Evolutionary conservation across 2,888 invertebrate genomes (phyloP).

Genomic region (Nymphalis urticae): DNA sequence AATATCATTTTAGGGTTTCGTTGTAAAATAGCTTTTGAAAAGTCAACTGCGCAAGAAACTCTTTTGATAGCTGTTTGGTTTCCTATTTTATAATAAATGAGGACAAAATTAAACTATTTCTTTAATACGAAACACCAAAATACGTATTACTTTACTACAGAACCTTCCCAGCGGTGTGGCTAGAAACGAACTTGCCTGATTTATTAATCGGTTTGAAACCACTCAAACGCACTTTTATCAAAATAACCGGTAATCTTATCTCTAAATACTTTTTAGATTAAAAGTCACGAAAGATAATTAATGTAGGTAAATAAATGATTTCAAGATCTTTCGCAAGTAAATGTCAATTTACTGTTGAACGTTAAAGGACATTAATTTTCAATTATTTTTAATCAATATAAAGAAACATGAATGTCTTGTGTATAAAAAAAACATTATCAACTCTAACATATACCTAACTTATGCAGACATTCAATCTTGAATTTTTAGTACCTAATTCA

Average conservation of each 20-base stretch:
- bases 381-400: not conserved
- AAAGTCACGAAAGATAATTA: not conserved
- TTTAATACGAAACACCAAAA: too few species aligned
- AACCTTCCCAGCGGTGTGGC: not conserved
- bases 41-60: too few species aligned
- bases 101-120: too few species aligned
- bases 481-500: too few species aligned
- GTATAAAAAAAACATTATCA: not conserved
- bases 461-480: too few species aligned
- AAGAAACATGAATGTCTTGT: not conserved
- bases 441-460: too few species aligned
- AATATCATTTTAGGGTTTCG: not conserved
- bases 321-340: not conserved
- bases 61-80: too few species aligned
- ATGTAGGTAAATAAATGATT: slow-evolving; percentile 4
- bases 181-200: not conserved
- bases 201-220: not conserved
- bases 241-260: slow-evolving; percentile 8
- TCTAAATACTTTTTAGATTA: not conserved
- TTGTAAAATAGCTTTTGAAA: too few species aligned
- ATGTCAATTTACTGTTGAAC: not conserved
- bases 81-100: too few species aligned
- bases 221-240: slow-evolving; percentile 1
- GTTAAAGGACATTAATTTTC: not conserved
- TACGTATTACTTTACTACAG: not conserved